A percentile compares a stretch with the other conserved stretches of the same genome.
Conservation (phyloP, 2,888 invertebrate species). For the Plebejus argus region DNA sequence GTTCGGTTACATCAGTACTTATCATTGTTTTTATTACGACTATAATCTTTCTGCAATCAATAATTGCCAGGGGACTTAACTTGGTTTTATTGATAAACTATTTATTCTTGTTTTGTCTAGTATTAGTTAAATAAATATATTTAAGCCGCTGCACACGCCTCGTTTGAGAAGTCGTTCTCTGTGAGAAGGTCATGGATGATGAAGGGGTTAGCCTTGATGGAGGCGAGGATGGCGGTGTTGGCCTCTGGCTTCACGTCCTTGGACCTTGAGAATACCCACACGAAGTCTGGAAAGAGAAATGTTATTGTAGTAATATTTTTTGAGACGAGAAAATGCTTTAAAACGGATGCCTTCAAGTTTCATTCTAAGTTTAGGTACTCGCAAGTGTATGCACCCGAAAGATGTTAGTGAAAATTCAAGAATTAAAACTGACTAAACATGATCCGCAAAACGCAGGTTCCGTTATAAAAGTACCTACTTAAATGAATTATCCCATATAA, state of each 20-base stretch:
- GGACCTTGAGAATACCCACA: slow-evolving; percentile 22
- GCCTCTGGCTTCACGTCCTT: neutral
- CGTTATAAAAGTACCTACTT: too few species aligned
- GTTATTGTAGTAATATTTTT: neutral
- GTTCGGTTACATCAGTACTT: neutral
- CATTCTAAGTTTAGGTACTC: too few species aligned
- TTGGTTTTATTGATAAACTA: too few species aligned
- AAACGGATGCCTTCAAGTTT: too few species aligned
- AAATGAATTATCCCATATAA: too few species aligned
- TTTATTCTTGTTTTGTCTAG: too few species aligned
- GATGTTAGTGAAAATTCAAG: too few species aligned
- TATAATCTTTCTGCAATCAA: neutral
- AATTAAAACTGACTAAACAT: too few species aligned
- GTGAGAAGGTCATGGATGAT: neutral
- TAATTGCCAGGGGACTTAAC: neutral
- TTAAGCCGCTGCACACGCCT: slow-evolving; percentile 18
- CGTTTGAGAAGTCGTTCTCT: slow-evolving; percentile 11
- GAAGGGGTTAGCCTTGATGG: neutral
- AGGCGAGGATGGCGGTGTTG: neutral
- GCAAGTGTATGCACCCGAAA: too few species aligned
- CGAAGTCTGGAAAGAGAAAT: slow-evolving; percentile 24
- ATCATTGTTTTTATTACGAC: neutral
- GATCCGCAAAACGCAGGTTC: too few species aligned
- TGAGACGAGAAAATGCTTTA: neutral
- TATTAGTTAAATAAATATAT: neutral